A percentile compares a stretch with the other conserved stretches of the same genome.
Evolutionary conservation across 1,140 invertebrate species (phyloP).

Genomic region (Bombus confusus): DNA sequence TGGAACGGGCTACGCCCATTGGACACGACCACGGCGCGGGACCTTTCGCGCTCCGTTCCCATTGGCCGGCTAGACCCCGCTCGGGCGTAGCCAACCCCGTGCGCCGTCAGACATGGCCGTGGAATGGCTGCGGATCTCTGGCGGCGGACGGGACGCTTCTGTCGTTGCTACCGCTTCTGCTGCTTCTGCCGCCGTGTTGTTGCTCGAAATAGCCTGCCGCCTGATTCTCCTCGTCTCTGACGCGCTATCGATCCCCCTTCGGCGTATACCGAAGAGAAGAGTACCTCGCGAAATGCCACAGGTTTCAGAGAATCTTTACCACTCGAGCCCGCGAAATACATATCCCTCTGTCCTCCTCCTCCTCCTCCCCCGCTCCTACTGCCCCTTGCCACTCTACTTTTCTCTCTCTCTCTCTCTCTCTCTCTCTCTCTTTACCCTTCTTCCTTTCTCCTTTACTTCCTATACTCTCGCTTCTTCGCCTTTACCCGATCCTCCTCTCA

Average conservation of each 20-base stretch:
- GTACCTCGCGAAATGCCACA: constrained; percentile 69
- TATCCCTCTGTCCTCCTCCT: not conserved
- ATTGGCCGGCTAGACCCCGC: constrained; percentile 60
- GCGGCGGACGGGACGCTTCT: constrained; percentile 57
- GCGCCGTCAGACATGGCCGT: constrained; percentile 71
- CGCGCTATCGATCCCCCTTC: constrained; percentile 67
- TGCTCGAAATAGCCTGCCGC: constrained; percentile 59
- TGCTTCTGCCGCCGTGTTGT: constrained; percentile 50
- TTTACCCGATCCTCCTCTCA: not conserved
- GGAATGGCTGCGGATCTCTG: constrained; percentile 76
- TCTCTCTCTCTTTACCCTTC: not conserved
- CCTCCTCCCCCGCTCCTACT: not conserved
- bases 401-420: constrained; percentile 1
- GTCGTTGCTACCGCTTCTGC: constrained; percentile 63
- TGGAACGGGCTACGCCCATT: constrained; percentile 68
- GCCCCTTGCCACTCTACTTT: not conserved
- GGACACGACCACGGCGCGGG: constrained; percentile 62
- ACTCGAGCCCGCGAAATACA: constrained; percentile 61
- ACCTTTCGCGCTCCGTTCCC: constrained; percentile 31
- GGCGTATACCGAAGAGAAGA: constrained; percentile 59
- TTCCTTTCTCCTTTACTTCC: not conserved
- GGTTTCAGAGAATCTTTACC: constrained; percentile 70
- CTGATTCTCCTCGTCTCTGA: constrained; percentile 60
- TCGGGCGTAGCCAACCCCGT: constrained; percentile 67
- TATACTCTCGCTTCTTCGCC: not conserved